Base-by-base conservation (phyloP, 2,888 invertebrate genomes). In the Rotaria macrura region DNA sequence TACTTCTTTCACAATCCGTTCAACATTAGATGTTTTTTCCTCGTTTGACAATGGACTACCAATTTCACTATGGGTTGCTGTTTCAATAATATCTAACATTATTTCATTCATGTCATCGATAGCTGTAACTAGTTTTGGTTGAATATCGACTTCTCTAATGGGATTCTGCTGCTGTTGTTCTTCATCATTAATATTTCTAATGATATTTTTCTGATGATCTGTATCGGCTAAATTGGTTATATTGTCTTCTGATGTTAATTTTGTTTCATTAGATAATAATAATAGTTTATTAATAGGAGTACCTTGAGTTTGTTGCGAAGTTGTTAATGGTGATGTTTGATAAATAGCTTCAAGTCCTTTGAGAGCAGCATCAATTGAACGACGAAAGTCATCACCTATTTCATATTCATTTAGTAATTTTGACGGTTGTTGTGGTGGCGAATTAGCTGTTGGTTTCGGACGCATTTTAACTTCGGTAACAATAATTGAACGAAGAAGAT, bases 341-440 rank as follows among this genome's bases (percentile, higher is more conserved):
- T 79, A 79, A 14, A 79, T 79, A 25, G 25, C 12, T 79, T 79
- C 43, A 17, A 79, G 79, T 43, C 79, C 79, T 40, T 40, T 43
- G 7, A 79, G 43, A n/a, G 79, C 79, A 25, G 79, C 79, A 79
- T 79, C 79, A 79, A 79, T 79, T 40, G 79, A 79, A 79, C 79
- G 79, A 25, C 79, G 79, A 79, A 79, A 79, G n/a, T 79, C 79
- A n/a, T 79, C 79, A 79, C 43, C n/a, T 14, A 79, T 79, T 79
- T 40, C 43, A n/a, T 79, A 7, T 79, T 43, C 79, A 79, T 79
- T 9, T 5, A 79, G 79, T 25, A 40, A 12, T 79, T 79, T 79
- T 23, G 40, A 14, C n/a, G 40, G 1, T 79, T 40, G 43, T 43
- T 34, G 34, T 20, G 65, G 65, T 29, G 65, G 65, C 6, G 65